phyloP scores from a whole-genome alignment of 2,113 vertebrate genomes.

The Xenopus tropicalis region DNA sequence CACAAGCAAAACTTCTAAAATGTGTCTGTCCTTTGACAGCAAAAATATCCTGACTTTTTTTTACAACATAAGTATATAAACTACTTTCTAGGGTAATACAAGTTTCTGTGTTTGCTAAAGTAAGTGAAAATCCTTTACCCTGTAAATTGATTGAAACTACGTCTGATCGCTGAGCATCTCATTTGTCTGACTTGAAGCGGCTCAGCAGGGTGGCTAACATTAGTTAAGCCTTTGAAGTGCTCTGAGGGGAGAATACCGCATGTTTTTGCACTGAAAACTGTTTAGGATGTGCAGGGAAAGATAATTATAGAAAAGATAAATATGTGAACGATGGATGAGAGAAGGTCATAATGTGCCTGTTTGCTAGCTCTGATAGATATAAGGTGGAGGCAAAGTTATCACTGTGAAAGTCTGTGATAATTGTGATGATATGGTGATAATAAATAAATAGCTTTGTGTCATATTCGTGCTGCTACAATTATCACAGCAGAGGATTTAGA shows the following conservation, averaged over 20 bases:
- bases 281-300: slow-evolving; percentile 14
- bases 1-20: too few species aligned
- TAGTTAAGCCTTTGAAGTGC: slow-evolving; percentile 27
- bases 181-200: slow-evolving; percentile 29
- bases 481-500: slow-evolving; percentile 36
- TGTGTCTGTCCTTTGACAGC: too few species aligned
- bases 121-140: slow-evolving; percentile 15
- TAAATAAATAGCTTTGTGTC: not conserved
- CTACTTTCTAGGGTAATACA: not conserved
- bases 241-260: slow-evolving; percentile 9
- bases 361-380: not conserved
- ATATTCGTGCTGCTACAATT: slow-evolving; percentile 24
- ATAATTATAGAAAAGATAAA: not conserved
- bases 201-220: slow-evolving; percentile 19
- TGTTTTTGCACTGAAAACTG: slow-evolving; percentile 32
- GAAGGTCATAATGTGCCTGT: not conserved
- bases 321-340: not conserved
- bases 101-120: not conserved
- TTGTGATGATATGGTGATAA: not conserved
- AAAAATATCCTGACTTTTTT: too few species aligned
- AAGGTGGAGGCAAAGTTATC: not conserved
- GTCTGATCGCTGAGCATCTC: slow-evolving; percentile 30
- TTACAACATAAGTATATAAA: not conserved
- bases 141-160: slow-evolving; percentile 36
- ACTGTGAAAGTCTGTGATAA: not conserved